Evolutionary conservation across 2,113 vertebrate genomes (phyloP), one percentile per base, ranked within the genome.

Genomic region (Chelonoidis abingdonii): DNA sequence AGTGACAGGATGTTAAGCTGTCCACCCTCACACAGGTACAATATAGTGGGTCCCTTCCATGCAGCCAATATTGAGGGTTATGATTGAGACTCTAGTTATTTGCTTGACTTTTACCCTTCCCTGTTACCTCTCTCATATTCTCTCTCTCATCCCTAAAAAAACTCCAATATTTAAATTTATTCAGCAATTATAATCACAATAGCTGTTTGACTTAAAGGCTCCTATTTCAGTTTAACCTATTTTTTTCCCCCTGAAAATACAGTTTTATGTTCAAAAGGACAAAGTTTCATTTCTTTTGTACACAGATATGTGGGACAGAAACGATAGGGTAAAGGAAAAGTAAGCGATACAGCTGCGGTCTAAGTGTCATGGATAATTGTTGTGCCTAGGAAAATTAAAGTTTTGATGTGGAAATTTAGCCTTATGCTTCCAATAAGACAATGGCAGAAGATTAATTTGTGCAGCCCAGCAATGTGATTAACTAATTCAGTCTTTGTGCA

Each of bases 401-500:
- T 80, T 87, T 76, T 93, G 54, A 88, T 75, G 78, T 41, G 49
- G 83, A 96, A 96, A 97, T 93, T 90, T 93, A 95, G 92, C 19
- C 27, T 96, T 93, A 50, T 10, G 57, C 86, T 94, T 89, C 69
- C n/a, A 97, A 88, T 86, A 96, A 97, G 96, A 90, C 17, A 49
- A 75, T 57, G 12, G 38, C 52, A 86, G 16, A 88, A 84, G 78
- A 97, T 88, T 88, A 91, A 96, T 90, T 27, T 85, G 19, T 87
- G n/a, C 54, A 93, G 95, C 96, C 65, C 82, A 91, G n/a, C 50
- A 88, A 94, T 94, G 78, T 87, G 89, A 97, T 95, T 96, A 96
- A 91, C 95, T 97, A 95, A 97, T 95, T 94, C 93, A 93, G 25
- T 95, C 93, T 97, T 95, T 96, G 24, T 94, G 44, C 49, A 56